Percentiles rank a stretch among this genome's conserved stretches.
Evolutionary conservation across 2,113 vertebrate species (phyloP).

Genomic region (Suricata suricatta): DNA sequence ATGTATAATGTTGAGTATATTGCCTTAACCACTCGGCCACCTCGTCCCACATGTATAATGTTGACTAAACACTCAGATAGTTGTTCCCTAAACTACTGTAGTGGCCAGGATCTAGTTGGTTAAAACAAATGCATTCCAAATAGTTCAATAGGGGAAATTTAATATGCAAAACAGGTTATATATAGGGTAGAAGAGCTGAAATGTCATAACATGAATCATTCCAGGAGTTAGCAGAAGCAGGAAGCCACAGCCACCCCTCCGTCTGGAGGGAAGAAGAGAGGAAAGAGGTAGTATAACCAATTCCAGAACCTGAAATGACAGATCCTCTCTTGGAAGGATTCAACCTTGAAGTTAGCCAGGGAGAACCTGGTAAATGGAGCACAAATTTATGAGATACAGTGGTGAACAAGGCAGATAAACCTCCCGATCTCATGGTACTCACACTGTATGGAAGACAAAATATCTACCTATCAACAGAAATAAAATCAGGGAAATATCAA

Average conservation of each 20-base stretch:
- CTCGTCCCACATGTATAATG: too few relatives aligned
- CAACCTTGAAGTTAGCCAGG: not conserved
- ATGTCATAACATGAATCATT: not conserved
- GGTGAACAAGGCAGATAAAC: not conserved
- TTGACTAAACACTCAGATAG: not conserved
- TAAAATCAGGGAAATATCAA: not conserved
- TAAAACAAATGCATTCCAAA: not conserved
- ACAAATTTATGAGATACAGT: not conserved
- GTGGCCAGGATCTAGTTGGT: not conserved
- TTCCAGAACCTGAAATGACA: not conserved
- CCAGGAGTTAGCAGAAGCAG: not conserved
- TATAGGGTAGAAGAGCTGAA: conserved; percentile 21
- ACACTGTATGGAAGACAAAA: not conserved
- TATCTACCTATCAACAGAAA: not conserved
- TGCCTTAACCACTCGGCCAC: too few relatives aligned
- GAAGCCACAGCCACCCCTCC: not conserved
- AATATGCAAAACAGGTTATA: not conserved
- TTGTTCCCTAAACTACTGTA: not conserved
- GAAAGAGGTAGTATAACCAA: not conserved
- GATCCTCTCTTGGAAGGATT: not conserved
- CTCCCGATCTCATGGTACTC: not conserved
- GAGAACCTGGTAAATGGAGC: not conserved
- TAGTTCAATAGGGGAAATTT: not conserved
- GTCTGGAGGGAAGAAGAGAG: not conserved
- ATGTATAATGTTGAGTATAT: not conserved